Conservation (phyloP, 2,888 invertebrate genomes). For the Rotaria socialis region DNA sequence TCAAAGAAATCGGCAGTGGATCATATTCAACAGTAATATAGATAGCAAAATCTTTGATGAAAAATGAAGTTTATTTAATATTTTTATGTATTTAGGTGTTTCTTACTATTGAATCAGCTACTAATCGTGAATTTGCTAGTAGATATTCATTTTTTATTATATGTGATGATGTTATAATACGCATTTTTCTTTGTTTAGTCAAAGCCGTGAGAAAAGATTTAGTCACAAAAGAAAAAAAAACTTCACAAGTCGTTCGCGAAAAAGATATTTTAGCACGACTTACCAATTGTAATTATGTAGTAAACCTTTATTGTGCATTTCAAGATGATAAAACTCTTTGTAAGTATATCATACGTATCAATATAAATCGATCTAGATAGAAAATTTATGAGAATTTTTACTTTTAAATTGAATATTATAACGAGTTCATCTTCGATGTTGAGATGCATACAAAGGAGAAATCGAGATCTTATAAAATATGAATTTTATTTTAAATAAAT, state of each 20-base stretch:
- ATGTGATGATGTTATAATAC: not conserved
- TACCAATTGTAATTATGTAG: slow-evolving; percentile 76
- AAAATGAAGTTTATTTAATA: not conserved
- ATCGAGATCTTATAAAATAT: too few species aligned
- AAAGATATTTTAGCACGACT: slow-evolving; percentile 81
- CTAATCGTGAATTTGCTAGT: slow-evolving; percentile 40
- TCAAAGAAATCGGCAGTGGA: slow-evolving; percentile 46
- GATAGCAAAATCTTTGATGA: not conserved
- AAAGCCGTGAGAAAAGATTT: slow-evolving; percentile 43
- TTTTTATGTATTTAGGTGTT: slow-evolving; percentile 30
- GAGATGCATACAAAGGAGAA: too few species aligned
- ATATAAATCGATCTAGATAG: not conserved
- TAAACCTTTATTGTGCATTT: slow-evolving; percentile 88
- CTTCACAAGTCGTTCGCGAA: slow-evolving; percentile 84
- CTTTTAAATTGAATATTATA: too few species aligned
- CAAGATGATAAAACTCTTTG: slow-evolving; percentile 83
- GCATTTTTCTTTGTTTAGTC: not conserved
- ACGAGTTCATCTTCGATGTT: too few species aligned
- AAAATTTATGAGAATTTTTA: too few species aligned
- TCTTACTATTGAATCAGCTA: slow-evolving; percentile 30
- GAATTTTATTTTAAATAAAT: too few species aligned
- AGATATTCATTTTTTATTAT: not conserved
- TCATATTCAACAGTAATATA: slow-evolving; percentile 44
- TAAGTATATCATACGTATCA: slow-evolving; percentile 58
- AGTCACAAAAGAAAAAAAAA: slow-evolving; percentile 85